phyloP scores from a whole-genome alignment of 2,888 invertebrate species.

The Lordiphosa andalusiaca region DNA sequence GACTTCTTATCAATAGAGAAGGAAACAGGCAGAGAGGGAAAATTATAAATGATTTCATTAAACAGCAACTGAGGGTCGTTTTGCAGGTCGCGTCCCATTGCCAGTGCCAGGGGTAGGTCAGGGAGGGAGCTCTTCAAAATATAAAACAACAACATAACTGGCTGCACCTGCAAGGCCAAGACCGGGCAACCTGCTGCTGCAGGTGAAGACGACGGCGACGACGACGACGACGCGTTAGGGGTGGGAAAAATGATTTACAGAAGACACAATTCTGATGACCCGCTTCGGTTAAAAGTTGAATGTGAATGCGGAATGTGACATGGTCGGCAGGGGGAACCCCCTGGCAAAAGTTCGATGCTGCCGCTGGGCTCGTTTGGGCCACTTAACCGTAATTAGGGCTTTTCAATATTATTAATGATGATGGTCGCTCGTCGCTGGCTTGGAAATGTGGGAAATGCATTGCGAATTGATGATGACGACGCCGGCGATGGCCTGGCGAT shows the following conservation, averaged over 20 bases:
- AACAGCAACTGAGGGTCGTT: conserved; percentile 49
- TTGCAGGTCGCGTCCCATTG: conserved; percentile 20
- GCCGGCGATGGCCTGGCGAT: conserved; percentile 23
- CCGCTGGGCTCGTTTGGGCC: conserved; percentile 53
- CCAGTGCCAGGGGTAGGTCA: conserved; percentile 20
- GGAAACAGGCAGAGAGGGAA: conserved; percentile 38
- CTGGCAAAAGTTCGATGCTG: conserved; percentile 39
- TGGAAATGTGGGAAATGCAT: conserved; percentile 69
- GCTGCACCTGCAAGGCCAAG: conserved; percentile 41
- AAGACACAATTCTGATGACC: conserved; percentile 26
- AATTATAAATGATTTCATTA: conserved; percentile 73
- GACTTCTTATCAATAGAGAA: conserved; percentile 23
- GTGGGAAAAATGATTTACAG: conserved; percentile 72
- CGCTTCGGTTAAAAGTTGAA: conserved; percentile 28
- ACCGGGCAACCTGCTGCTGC: conserved; percentile 3
- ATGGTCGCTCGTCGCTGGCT: conserved; percentile 51
- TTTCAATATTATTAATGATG: conserved; percentile 75
- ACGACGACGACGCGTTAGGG: conserved; percentile 34
- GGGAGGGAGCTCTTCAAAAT: not conserved
- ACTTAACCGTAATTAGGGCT: conserved; percentile 74
- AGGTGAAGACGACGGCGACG: conserved; percentile 32
- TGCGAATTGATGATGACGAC: conserved; percentile 69
- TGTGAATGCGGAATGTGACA: conserved; percentile 14
- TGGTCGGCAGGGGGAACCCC: conserved; percentile 14
- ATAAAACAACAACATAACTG: not conserved